A percentile compares a stretch with the other conserved stretches of the same genome.
These are phyloP conservation scores for Mesodorylaimus sp. DNA, from an alignment of 2,888 invertebrate genomes.

Conservation along the genomic window DNA sequence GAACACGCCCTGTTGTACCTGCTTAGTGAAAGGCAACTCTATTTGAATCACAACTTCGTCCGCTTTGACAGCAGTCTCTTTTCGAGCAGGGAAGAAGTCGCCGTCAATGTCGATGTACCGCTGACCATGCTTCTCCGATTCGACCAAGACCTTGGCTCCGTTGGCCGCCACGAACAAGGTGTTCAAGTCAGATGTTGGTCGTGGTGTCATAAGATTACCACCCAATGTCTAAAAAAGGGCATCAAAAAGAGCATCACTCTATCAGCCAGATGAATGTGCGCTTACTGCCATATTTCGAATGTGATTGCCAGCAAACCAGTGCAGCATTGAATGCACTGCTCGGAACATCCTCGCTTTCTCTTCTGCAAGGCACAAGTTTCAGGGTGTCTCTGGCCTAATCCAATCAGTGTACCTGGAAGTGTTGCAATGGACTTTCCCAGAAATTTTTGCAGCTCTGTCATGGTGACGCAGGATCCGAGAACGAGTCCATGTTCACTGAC, in stretches of 20 bases:
- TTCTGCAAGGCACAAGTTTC: background rate
- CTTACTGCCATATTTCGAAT: conserved; percentile 69
- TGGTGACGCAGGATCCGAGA: conserved; percentile 59
- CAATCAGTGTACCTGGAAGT: background rate
- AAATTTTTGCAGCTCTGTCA: conserved; percentile 51
- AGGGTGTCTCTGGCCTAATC: no score
- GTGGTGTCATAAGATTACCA: conserved; percentile 82
- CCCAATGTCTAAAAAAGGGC: conserved; percentile 46
- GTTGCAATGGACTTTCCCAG: conserved; percentile 42
- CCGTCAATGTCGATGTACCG: conserved; percentile 49
- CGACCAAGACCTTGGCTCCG: conserved; percentile 29
- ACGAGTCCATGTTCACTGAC: conserved; percentile 42
- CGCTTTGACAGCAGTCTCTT: conserved; percentile 50
- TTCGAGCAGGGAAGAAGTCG: conserved; percentile 63
- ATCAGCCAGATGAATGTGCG: conserved; percentile 4
- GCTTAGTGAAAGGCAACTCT: conserved; percentile 51
- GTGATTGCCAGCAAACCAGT: conserved; percentile 87
- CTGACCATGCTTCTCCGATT: conserved; percentile 16
- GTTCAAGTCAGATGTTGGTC: conserved; percentile 86
- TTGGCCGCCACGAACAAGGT: conserved; percentile 73
- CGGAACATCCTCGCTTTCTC: conserved; percentile 22
- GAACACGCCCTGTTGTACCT: conserved; percentile 23
- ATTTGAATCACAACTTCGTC: conserved; percentile 64
- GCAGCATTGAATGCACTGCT: conserved; percentile 59
- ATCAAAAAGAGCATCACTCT: no score